Evolutionary conservation across 2,888 invertebrate species (phyloP), one percentile per base, ranked within the genome.

Genomic region (Colostygia pectinataria): DNA sequence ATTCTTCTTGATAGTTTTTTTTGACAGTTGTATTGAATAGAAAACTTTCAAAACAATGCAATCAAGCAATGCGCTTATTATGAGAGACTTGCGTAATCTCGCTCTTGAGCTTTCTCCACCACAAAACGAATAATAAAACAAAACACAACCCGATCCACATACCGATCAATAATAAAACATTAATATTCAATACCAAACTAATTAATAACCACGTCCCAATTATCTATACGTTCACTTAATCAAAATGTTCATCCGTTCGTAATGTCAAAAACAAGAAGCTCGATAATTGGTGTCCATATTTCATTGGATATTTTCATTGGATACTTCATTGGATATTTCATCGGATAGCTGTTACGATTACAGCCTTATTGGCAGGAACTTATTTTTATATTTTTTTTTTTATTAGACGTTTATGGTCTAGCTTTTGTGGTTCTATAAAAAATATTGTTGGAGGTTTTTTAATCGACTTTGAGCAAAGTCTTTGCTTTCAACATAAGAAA

Each of bases 121-220:
- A 31, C 10, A 10, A 36, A 20, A 29, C 20, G 14, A 40, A 38
- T 13, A 14, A 24, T 15, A 25, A 44, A 36, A 9, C 38, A 77
- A 80, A 79, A 71, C 69, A 20, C 71, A 61, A 36, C 48, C 10
- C 24, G 28, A 23, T 13, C 24, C 24, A 34, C 41, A 28, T 48
- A 41, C 41, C 40, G 44, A 44, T 54, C 48, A 48, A 49, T 54
- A 36, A 44, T 45, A 50, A 51, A 54, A 60, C 61, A 71, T 74
- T 68, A 66, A 68, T 40, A 74, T 71, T 70, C 70, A 65, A 67
- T 58, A 58, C 61, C 57, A 66, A 66, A 62, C 65, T 72, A 78
- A 83, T 84, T 80, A 85, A 82, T 78, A 77, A 77, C 70, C 65
- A 56, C 63, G 63, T 60, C 65, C 79, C 81, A 85, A 85, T 85